A percentile compares a stretch with the other conserved stretches of the same genome.
Conservation (phyloP, 2,797 vertebrate genomes). For the Chiloscyllium punctatum region DNA sequence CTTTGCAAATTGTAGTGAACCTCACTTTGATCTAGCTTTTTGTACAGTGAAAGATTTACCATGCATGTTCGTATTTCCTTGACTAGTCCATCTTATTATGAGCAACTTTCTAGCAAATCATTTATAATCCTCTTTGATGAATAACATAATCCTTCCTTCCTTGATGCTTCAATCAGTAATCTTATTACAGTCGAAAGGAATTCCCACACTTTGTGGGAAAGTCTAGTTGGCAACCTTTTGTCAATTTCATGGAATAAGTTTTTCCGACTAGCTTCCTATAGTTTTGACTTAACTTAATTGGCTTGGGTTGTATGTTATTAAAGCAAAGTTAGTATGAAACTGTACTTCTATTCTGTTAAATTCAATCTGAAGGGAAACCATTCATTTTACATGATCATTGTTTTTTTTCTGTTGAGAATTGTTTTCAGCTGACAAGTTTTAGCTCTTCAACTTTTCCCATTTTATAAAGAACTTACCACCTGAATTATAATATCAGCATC, state of each 20-base stretch:
- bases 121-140: not conserved
- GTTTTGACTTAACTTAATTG: not conserved
- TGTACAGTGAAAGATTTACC: not conserved
- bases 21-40: not conserved
- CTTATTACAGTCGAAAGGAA: not conserved
- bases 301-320: not conserved
- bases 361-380: not conserved
- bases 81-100: not conserved
- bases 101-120: not conserved
- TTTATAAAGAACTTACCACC: not conserved
- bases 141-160: not conserved
- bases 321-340: not conserved
- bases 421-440: not conserved
- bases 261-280: not conserved
- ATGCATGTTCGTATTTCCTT: not conserved
- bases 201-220: not conserved
- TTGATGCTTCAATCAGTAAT: not conserved
- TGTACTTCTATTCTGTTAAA: not conserved
- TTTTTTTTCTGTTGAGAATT: not conserved
- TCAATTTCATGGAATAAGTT: not conserved
- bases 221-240: not conserved
- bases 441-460: not conserved
- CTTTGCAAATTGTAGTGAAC: not conserved
- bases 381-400: not conserved
- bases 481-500: not conserved